These are phyloP conservation scores for Hipparchia sbordonii DNA, from an alignment of 2,888 invertebrate genomes.

Conservation along the genomic window DNA sequence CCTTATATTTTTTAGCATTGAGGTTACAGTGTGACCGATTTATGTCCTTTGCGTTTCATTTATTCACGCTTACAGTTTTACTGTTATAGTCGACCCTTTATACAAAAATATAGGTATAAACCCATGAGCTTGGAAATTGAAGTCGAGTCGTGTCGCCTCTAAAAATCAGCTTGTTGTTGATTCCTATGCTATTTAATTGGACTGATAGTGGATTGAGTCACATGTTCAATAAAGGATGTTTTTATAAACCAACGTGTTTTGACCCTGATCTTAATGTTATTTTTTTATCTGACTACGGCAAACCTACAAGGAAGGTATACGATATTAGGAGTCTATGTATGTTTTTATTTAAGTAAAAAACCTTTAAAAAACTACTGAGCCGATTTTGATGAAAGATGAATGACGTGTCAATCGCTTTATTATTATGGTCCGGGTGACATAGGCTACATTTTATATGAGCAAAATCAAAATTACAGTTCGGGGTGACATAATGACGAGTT, in stretches of 20 bases:
- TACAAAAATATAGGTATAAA: conserved; percentile 6
- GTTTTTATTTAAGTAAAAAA: too few relatives aligned
- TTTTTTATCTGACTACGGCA: too few relatives aligned
- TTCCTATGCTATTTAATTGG: conserved; percentile 13
- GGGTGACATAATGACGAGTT: background rate
- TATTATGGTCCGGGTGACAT: too few relatives aligned
- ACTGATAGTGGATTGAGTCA: conserved; percentile 3
- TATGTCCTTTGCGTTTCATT: conserved; percentile 15
- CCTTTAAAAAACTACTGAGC: too few relatives aligned
- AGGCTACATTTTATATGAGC: too few relatives aligned
- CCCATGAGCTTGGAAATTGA: conserved; percentile 4
- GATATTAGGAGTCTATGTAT: too few relatives aligned
- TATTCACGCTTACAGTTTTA: conserved; percentile 26
- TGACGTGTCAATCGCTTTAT: too few relatives aligned
- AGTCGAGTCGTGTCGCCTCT: background rate
- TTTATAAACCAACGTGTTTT: background rate
- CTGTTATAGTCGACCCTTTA: conserved; percentile 22
- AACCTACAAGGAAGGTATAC: too few relatives aligned
- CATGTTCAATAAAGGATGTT: background rate
- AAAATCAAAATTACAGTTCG: too few relatives aligned
- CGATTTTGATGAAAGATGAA: too few relatives aligned
- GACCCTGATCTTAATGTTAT: background rate
- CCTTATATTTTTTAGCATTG: conserved; percentile 13
- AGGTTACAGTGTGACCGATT: conserved; percentile 20
- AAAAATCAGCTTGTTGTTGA: conserved; percentile 9